A percentile compares a stretch with the other conserved stretches of the same genome.
Evolutionary conservation across 2,113 vertebrate species (phyloP).

Genomic region (Anseranas semipalmata): DNA sequence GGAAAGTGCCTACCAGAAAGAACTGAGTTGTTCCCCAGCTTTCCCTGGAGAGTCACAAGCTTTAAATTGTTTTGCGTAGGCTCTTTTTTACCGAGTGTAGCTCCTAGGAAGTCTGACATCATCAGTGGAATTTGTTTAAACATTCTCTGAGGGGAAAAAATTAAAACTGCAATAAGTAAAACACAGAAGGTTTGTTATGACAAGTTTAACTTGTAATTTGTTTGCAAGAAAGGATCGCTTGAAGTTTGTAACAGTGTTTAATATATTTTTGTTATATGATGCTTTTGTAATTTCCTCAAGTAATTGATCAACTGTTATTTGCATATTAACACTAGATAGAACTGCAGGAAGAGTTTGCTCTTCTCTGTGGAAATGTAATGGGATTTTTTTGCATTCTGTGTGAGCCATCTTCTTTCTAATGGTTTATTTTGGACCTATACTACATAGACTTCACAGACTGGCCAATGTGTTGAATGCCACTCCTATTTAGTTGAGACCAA

Average conservation of each 20-base stretch:
- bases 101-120: neutral
- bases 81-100: neutral
- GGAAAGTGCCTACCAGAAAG: neutral
- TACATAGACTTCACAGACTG: neutral
- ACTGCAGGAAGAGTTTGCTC: neutral
- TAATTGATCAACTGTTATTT: neutral
- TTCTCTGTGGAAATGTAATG: neutral
- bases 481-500: neutral
- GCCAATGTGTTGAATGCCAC: neutral
- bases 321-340: neutral
- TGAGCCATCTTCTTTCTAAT: neutral
- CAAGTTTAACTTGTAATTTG: neutral
- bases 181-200: neutral
- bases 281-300: neutral
- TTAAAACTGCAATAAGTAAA: neutral
- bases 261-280: neutral
- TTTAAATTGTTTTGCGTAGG: neutral
- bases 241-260: neutral
- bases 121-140: slow-evolving; percentile 26
- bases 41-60: neutral
- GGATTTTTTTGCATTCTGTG: neutral
- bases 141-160: neutral
- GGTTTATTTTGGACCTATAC: neutral
- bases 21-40: neutral
- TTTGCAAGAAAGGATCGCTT: neutral